phyloP scores from a whole-genome alignment of 2,113 vertebrate genomes.

The Acrocephalus kingi region DNA sequence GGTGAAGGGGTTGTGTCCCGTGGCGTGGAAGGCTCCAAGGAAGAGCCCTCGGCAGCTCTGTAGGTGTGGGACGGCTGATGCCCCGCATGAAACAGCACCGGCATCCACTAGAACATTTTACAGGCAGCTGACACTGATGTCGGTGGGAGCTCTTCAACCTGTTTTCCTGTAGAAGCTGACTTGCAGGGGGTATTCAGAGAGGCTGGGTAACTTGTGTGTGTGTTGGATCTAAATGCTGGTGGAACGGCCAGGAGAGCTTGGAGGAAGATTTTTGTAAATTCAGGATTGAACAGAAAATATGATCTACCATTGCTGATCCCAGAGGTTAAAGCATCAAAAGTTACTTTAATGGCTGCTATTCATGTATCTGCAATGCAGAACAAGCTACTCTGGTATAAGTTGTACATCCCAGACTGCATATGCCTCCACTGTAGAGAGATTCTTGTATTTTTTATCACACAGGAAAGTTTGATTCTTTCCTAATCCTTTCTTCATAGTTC shows the following conservation, averaged over 20 bases:
- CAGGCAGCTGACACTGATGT: not conserved
- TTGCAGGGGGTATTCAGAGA: not conserved
- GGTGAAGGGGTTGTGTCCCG: accelerated
- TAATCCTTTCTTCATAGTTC: not conserved
- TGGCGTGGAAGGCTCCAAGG: not conserved
- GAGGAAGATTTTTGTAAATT: not conserved
- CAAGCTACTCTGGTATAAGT: not conserved
- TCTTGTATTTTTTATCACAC: not conserved
- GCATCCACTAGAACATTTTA: accelerated
- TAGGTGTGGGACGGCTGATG: not conserved
- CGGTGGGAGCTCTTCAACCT: not conserved
- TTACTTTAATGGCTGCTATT: not conserved
- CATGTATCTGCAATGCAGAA: not conserved
- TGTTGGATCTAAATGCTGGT: not conserved
- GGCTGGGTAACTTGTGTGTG: not conserved
- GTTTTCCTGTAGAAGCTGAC: not conserved
- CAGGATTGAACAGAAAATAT: not conserved
- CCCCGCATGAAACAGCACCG: not conserved
- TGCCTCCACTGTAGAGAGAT: not conserved
- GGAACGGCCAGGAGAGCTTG: not conserved
- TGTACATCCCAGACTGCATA: not conserved
- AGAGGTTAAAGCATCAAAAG: not conserved
- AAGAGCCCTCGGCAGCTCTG: not conserved
- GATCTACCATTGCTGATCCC: not conserved
- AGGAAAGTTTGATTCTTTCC: not conserved